Base-by-base conservation (phyloP, 64 coral and sea anemone genomes). In the Stichodactyla helianthus region DNA sequence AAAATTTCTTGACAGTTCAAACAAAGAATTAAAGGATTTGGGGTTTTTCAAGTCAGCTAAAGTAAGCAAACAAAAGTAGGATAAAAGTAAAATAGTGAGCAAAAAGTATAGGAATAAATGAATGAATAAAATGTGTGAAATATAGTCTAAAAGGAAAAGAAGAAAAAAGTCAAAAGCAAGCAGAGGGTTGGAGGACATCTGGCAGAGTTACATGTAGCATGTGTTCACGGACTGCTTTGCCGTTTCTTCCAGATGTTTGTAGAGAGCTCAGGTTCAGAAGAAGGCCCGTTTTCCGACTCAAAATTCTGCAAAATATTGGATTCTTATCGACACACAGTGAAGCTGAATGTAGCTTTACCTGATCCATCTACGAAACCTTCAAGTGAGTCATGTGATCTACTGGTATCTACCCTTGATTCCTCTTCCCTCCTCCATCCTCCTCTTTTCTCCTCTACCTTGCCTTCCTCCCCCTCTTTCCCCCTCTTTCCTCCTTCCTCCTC, bases 21-120 rank as follows among this genome's bases (percentile, higher is more conserved):
- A 86, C 26, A 99, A 82, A 88, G 59, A 87, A 2, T 25, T 99
- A 17, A 94, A 89, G 79, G 93, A 92, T 59, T 85, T 94, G 70
- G 83, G 93, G 13, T 99, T 95, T 85, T 93, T 90, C 57, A 99
- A 95, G 80, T 88, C 90, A 51, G 93, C 89, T 20, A 94, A 94
- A 88, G 97, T 98, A 86, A 58, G 76, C 84, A 74, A 74, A 74
- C 1, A 6, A 58, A 58, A 11, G 14, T 58, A 9, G 55, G 2
- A 7, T 1, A 22, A 19, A 67, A 25, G n/a, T 20, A 25, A 67
- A 67, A 67, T 5, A 7, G 63, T 67, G 20, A 7, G 23, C 1
- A n/a, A 19, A 22, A 22, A 25, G 18, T 20, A 67, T 8, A 67
- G 16, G 19, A 67, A 22, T 67, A n/a, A 22, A n/a, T 31, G 26